Evolutionary conservation across 2,113 vertebrate genomes (phyloP).

Genomic region (Vidua chalybeata): DNA sequence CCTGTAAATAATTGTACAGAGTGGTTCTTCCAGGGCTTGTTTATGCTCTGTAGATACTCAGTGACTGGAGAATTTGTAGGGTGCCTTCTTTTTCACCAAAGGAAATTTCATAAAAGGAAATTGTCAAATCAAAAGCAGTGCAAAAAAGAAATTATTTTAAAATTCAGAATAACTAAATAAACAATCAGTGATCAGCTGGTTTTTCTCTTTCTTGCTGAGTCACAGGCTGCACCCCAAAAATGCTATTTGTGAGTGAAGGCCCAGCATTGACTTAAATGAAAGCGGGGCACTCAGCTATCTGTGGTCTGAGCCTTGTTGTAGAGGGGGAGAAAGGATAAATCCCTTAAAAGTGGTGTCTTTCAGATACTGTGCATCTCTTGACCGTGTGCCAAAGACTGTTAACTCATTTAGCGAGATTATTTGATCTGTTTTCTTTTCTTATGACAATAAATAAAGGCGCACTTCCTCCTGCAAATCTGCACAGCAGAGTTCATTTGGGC

Average conservation of each 20-base stretch:
- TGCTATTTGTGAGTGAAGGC: not conserved
- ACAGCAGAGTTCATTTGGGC: not conserved
- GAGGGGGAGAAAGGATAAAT: not conserved
- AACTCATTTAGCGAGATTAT: not conserved
- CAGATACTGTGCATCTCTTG: not conserved
- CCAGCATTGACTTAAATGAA: not conserved
- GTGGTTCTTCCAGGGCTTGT: not conserved
- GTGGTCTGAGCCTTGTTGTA: not conserved
- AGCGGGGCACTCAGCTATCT: not conserved
- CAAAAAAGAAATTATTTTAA: not conserved
- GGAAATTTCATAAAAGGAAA: not conserved
- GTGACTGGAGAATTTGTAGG: not conserved
- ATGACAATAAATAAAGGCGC: not conserved
- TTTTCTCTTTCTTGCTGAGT: not conserved
- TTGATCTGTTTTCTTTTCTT: not conserved
- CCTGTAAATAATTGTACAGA: not conserved
- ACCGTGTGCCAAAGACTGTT: not conserved
- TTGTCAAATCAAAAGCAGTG: not conserved
- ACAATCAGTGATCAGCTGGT: not conserved
- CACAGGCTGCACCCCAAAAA: not conserved
- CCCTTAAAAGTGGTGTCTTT: not conserved
- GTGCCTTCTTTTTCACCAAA: not conserved
- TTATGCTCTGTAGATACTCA: fast-evolving
- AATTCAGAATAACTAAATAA: not conserved
- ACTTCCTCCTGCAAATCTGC: not conserved